Base-by-base conservation (phyloP, 1,140 invertebrate species). In the Papilio polytes region DNA sequence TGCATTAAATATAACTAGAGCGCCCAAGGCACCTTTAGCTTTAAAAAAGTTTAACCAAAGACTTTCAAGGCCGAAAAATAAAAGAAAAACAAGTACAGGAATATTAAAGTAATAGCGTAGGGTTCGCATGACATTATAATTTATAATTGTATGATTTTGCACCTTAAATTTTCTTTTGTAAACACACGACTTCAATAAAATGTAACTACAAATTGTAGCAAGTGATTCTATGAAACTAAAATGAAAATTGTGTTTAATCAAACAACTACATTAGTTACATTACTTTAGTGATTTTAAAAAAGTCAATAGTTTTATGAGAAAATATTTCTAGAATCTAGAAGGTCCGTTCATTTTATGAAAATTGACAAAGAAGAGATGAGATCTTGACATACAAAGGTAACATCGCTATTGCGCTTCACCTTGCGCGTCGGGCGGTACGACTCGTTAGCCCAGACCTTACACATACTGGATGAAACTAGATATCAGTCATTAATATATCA, bases 31-130 rank as follows among this genome's bases (percentile, higher is more conserved):
- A 7, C 63, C 26, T 70, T 70, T 6, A 31, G 26, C 63, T 31
- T 66, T 31, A 31, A 70, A 70, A 26, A 63, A 13, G 26, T 31
- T 31, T 13, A 36, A 70, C 26, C 63, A 70, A 66, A 31, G 63
- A 70, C 63, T 70, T 70, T 70, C 63, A 70, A 70, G 63, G 63
- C 59, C 53, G n/a, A 20, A 56, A 56, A 20, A 56, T 56, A 56
- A 56, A 56, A 20, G 18, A 56, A 56, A 56, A 56, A 56, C 53
- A 56, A 56, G 6, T 56, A 2, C 18, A 18, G 0, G 53, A 56
- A 56, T n/a, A 56, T 18, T 1, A n/a, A 10, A 20, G 6, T 56
- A 56, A n/a, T 56, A 20, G n/a, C 8, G n/a, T 20, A 56, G 36
- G 8, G 53, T 56, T 56, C 53, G 8, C 18, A 7, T 56, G n/a